Percentiles rank a stretch among this genome's conserved stretches.
These are phyloP conservation scores for Hyles euphorbiae DNA, from an alignment of 1,140 invertebrate species.

Conservation along the genomic window DNA sequence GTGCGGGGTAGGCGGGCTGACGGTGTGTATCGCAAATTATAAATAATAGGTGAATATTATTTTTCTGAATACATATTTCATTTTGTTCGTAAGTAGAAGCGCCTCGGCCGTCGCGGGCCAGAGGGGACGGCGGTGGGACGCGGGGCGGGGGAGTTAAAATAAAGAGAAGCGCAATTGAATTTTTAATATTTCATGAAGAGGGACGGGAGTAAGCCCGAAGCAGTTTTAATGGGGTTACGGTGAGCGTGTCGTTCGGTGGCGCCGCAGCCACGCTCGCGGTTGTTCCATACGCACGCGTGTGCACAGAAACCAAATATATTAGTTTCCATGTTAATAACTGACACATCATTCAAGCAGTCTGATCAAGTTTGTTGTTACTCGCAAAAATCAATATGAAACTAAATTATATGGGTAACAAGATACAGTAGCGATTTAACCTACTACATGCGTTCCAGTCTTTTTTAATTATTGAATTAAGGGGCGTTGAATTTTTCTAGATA, in stretches of 20 bases:
- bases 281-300: too few relatives aligned
- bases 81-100: constrained; percentile 70
- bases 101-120: constrained; percentile 1
- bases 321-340: too few relatives aligned
- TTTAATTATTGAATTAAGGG: too few relatives aligned
- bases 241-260: constrained; percentile 2
- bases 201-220: constrained; percentile 52
- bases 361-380: too few relatives aligned
- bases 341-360: too few relatives aligned
- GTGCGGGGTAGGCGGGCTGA: constrained; percentile 19
- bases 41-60: constrained; percentile 74
- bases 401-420: too few relatives aligned
- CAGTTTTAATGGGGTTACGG: constrained; percentile 72
- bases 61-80: constrained; percentile 75
- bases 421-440: too few relatives aligned
- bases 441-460: too few relatives aligned
- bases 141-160: constrained; percentile 68
- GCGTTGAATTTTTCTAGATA: too few relatives aligned
- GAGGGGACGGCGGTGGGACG: neutral
- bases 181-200: constrained; percentile 77
- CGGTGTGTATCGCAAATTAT: constrained; percentile 67
- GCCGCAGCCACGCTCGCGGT: too few relatives aligned
- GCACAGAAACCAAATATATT: too few relatives aligned
- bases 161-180: constrained; percentile 77
- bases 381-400: too few relatives aligned